Evolutionary conservation across 2,797 vertebrate genomes (phyloP), one percentile per base, ranked within the genome.

Genomic region (Channa striata): DNA sequence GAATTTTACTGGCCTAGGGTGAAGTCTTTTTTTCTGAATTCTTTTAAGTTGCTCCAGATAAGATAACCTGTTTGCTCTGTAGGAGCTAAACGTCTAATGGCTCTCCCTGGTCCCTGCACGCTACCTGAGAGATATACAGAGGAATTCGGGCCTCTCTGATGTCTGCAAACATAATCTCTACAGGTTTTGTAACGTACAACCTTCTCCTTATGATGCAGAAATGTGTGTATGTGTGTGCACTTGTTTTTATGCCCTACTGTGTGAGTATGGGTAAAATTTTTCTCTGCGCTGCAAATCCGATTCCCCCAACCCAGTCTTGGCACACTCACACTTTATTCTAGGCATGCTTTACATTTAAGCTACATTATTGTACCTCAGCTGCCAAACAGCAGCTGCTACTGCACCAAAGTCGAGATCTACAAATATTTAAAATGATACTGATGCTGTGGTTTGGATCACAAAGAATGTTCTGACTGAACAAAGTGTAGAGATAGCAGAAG

Each of bases 1-100:
- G 68, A 66, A 67, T 80, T 77, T 68, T 46, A 75, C 68, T 79
- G 68, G 72, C 85, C 83, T 70, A 74, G 82, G 83, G 85, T 80
- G 60, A 83, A 72, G 30, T 66, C 61, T 70, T 21, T 51, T 61
- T 54, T 1, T 40, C 20, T 20, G 25, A 48, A 50, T 47, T 63
- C 68, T 70, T 83, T 87, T 44, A 86, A 83, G 82, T 60, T 54
- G 36, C 66, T 74, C 57, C 61, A 82, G 80, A 85, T 74, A 80
- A 81, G 76, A 82, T 59, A 77, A 77, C 69, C 65, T 72, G 82
- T 60, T 66, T 79, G 68, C 65, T 80, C 25, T 25, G 46, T 73
- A 19, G 72, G 78, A 76, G 75, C 81, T 71, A 60, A 62, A 25
- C 63, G 62, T 66, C 72, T 83, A 84, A 88, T 83, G 62, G 60